A percentile compares a stretch with the other conserved stretches of the same genome.
Evolutionary conservation across 2,113 vertebrate genomes (phyloP).

Genomic region (Pachyramphus minor): DNA sequence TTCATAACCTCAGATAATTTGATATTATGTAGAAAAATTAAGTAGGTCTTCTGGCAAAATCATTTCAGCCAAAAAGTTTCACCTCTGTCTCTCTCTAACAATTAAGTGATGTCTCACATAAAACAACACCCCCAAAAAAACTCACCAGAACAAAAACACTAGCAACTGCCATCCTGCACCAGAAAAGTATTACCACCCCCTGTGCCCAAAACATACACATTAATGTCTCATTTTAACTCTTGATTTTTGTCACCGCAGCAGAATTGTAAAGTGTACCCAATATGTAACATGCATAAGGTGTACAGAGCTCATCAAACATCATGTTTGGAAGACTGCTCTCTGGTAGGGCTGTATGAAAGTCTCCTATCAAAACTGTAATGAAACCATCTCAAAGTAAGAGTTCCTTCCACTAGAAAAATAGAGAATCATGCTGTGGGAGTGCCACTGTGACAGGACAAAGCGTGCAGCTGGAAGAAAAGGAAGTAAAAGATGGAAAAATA

Average conservation of each 20-base stretch:
- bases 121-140: background rate
- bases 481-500: background rate
- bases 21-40: background rate
- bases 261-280: background rate
- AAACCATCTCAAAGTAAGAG: background rate
- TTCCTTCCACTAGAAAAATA: background rate
- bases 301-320: fast-evolving
- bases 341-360: background rate
- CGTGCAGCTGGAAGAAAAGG: fast-evolving
- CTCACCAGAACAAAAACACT: background rate
- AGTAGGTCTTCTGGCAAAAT: background rate
- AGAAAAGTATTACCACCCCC: background rate
- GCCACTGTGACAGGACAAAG: background rate
- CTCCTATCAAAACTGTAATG: background rate
- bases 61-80: background rate
- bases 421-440: background rate
- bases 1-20: background rate
- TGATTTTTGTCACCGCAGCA: background rate
- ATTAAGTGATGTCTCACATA: background rate
- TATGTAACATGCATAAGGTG: fast-evolving
- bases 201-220: background rate
- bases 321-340: background rate
- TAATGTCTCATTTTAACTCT: background rate
- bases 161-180: background rate
- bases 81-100: background rate